Evolutionary conservation across 2,888 invertebrate genomes (phyloP).

Genomic region (Orthosia gracilis): DNA sequence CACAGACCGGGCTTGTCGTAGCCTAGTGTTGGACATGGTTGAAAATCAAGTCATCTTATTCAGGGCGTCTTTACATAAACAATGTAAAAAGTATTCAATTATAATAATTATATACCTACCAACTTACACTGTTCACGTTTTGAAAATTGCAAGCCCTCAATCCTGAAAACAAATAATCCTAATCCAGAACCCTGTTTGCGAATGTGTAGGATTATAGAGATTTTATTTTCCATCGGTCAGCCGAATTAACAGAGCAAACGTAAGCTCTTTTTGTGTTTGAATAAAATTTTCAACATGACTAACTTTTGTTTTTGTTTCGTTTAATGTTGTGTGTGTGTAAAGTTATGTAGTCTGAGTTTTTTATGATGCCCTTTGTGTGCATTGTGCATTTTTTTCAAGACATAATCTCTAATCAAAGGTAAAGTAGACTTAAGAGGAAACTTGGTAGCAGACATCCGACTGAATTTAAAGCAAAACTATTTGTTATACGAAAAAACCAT

Average conservation of each 20-base stretch:
- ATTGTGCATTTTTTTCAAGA: too few relatives aligned
- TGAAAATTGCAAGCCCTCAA: conserved; percentile 6
- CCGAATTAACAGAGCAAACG: conserved; percentile 8
- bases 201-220: conserved; percentile 19
- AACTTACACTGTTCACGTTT: conserved; percentile 14
- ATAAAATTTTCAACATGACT: conserved; percentile 18
- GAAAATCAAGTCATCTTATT: too few relatives aligned
- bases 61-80: too few relatives aligned
- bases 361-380: neutral
- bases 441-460: too few relatives aligned
- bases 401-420: too few relatives aligned
- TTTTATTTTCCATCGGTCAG: conserved; percentile 29
- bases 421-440: too few relatives aligned
- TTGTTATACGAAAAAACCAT: too few relatives aligned
- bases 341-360: neutral
- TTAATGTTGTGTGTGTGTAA: neutral
- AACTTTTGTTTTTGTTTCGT: neutral
- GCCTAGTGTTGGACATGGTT: too few relatives aligned
- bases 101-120: too few relatives aligned
- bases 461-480: too few relatives aligned
- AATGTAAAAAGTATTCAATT: too few relatives aligned
- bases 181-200: conserved; percentile 5
- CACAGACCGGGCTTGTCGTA: too few relatives aligned
- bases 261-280: conserved; percentile 22
- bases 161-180: conserved; percentile 26